Base-by-base conservation (phyloP, 2,888 invertebrate genomes). In the Serripes groenlandicus region DNA sequence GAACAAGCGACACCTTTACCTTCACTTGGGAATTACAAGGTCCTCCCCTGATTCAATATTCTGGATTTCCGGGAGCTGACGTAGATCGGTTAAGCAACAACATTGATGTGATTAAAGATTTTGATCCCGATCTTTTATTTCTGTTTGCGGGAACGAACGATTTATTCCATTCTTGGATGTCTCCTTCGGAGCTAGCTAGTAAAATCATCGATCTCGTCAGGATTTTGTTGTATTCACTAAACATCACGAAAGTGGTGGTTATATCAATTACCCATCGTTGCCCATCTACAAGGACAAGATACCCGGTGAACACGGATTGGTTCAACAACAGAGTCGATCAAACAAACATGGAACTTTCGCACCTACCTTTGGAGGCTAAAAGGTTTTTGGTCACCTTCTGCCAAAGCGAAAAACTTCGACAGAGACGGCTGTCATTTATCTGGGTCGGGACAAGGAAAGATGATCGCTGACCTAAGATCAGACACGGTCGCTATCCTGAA, bases 121-220 rank as follows among this genome's bases (percentile, higher is more conserved):
- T 69, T 30, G 52, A 69, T 4, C 69, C 69, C 21, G 26, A 69
- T 11, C 5, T 69, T 5, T 4, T 69, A 11, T 3, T 69, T 21
- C 52, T 69, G 2, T n/a, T 69, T 21, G 30, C 49, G 5, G 69
- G 69, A 3, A 69, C 69, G 2, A 69, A 69, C 52, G 69, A 69
- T 28, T 30, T 69, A 23, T 69, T 28, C 30, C 2, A 11, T 3
- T 5, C 18, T 23, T 28, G 3, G 11, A 30, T 5, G 7, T n/a
- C 69, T 5, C 69, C 69, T 49, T 3, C 4, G 15, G 9, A 3
- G 3, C 23, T 26, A 7, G 52, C 28, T 3, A 7, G 9, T 3
- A 18, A 9, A 49, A 3, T 69, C 4, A 3, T 49, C 2, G 42
- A 26, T 15, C 30, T 49, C 3, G 26, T 69, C 5, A 21, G 15